Evolutionary conservation across 2,888 invertebrate genomes (phyloP).

Genomic region (Glomeris marginata): DNA sequence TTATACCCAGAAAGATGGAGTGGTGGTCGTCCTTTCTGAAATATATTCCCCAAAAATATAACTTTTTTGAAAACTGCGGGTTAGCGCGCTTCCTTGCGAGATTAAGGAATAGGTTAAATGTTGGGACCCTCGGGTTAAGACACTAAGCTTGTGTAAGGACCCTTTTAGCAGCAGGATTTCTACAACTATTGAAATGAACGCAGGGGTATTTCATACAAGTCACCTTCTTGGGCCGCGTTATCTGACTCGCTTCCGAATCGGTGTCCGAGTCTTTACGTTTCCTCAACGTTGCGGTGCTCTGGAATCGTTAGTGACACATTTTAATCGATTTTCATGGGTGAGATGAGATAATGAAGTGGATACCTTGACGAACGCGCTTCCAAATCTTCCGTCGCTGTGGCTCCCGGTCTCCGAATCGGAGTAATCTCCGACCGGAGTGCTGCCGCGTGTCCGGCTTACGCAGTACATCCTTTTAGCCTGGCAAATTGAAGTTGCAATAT

Average conservation of each 20-base stretch:
- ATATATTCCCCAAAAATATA: conserved; percentile 1
- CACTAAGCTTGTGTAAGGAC: too few relatives aligned
- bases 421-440: conserved; percentile 18
- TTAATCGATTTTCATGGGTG: conserved; percentile 8
- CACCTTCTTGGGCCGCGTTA: not conserved
- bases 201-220: too few relatives aligned
- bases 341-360: not conserved
- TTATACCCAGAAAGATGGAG: conserved; percentile 23
- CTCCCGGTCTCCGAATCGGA: conserved; percentile 20
- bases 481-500: too few relatives aligned
- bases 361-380: conserved; percentile 23
- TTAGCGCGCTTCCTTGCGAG: too few relatives aligned
- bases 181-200: too few relatives aligned
- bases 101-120: too few relatives aligned
- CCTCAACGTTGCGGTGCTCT: conserved; percentile 38
- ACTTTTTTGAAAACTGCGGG: conserved; percentile 6
- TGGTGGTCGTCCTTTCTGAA: conserved; percentile 25
- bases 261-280: conserved; percentile 51
- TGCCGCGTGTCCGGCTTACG: conserved; percentile 10
- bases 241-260: conserved; percentile 41
- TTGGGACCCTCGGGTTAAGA: too few relatives aligned
- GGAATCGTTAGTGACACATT: conserved; percentile 24
- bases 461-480: conserved; percentile 15
- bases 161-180: too few relatives aligned
- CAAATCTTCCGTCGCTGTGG: conserved; percentile 23